Evolutionary conservation across 2,113 vertebrate genomes (phyloP).

Genomic region (Stigmatopora nigra): DNA sequence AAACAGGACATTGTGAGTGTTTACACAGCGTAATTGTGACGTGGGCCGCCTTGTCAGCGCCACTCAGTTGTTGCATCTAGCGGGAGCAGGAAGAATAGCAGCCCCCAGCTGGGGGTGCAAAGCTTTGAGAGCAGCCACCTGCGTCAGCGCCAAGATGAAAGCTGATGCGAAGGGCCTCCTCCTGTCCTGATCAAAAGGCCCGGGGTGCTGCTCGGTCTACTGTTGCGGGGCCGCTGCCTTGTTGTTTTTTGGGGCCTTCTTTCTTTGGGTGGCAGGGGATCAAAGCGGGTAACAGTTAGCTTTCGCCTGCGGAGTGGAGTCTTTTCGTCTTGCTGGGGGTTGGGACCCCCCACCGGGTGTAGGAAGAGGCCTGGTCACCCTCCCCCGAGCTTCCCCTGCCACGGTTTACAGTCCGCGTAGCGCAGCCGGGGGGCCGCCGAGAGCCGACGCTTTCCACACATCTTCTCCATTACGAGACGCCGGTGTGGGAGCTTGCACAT

Average conservation of each 20-base stretch:
- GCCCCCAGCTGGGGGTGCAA: conserved; percentile 48
- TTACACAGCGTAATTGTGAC: conserved; percentile 25
- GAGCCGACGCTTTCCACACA: conserved; percentile 67
- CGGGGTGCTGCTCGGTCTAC: conserved; percentile 59
- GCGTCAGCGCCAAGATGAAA: conserved; percentile 66
- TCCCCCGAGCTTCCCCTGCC: conserved; percentile 49
- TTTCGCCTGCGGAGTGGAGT: conserved; percentile 69
- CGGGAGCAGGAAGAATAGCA: conserved; percentile 25
- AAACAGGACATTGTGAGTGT: conserved; percentile 21
- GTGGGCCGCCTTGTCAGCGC: conserved; percentile 17
- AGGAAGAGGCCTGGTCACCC: conserved; percentile 51
- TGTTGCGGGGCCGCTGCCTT: conserved; percentile 49
- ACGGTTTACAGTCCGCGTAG: conserved; percentile 53
- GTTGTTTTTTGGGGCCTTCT: conserved; percentile 54
- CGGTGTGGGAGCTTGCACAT: conserved; percentile 59
- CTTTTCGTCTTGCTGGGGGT: conserved; percentile 64
- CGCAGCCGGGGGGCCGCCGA: conserved; percentile 45
- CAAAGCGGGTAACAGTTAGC: conserved; percentile 76
- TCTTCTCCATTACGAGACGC: conserved; percentile 61
- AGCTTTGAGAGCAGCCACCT: conserved; percentile 62
- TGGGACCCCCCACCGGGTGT: conserved; percentile 62
- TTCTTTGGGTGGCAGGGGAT: conserved; percentile 67
- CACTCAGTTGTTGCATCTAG: conserved; percentile 28
- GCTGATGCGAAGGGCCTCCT: conserved; percentile 46
- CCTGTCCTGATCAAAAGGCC: conserved; percentile 72